These are phyloP conservation scores for Menidia menidia DNA, from an alignment of 2,797 vertebrate species.

Conservation along the genomic window DNA sequence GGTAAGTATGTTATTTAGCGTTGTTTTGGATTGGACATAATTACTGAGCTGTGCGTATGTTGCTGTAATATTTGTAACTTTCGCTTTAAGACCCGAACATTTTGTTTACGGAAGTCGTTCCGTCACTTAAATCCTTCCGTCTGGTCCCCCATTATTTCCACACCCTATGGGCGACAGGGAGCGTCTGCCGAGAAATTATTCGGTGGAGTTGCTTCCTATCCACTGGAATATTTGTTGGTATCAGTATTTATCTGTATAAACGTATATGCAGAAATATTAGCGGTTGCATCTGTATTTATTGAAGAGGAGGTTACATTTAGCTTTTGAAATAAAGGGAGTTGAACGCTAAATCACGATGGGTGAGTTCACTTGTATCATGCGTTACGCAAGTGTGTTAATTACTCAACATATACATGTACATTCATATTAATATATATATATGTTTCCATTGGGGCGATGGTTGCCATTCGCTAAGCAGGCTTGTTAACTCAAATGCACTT, in stretches of 20 bases:
- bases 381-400: background rate
- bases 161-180: background rate
- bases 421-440: background rate
- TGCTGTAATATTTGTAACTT: background rate
- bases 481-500: background rate
- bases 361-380: slow-evolving; percentile 21
- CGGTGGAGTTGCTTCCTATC: background rate
- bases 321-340: background rate
- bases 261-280: background rate
- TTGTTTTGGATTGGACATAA: too few species aligned
- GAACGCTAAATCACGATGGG: slow-evolving; percentile 27
- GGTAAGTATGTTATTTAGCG: too few species aligned
- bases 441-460: background rate
- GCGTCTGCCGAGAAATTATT: background rate
- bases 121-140: slow-evolving; percentile 20
- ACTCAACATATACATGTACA: background rate
- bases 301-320: background rate
- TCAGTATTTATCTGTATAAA: too few species aligned
- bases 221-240: background rate
- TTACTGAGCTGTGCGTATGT: too few species aligned
- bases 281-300: background rate
- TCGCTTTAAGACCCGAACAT: slow-evolving; percentile 31
- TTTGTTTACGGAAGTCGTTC: slow-evolving; percentile 48
- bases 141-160: too few species aligned
- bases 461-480: too few species aligned